phyloP scores from a whole-genome alignment of 2,888 invertebrate genomes.

The Lithophane ornitopus region DNA sequence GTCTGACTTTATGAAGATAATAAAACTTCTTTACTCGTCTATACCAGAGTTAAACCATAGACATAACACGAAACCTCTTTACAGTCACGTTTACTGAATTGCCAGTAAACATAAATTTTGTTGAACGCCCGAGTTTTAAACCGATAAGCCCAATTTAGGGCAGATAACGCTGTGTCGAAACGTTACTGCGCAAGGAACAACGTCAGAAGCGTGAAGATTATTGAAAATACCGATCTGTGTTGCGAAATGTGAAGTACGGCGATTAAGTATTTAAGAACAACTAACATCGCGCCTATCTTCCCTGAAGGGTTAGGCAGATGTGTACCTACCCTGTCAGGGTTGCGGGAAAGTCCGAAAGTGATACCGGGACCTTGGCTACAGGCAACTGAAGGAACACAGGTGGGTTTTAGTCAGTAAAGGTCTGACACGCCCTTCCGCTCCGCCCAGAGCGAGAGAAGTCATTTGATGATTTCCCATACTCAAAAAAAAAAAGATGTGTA shows the following conservation, averaged over 20 bases:
- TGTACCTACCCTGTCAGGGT: no score
- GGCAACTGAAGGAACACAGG: no score
- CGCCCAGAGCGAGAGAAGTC: no score
- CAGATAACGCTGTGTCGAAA: conserved; percentile 48
- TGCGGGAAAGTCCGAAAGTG: no score
- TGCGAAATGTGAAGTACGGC: conserved; percentile 6
- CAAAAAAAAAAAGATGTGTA: no score
- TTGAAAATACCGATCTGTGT: conserved; percentile 10
- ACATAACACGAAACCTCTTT: conserved; percentile 19
- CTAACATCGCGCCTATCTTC: background rate
- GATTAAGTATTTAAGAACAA: conserved; percentile 7
- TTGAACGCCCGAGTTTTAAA: conserved; percentile 8
- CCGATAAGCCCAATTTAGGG: conserved; percentile 44
- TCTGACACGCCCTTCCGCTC: no score
- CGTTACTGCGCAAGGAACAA: conserved; percentile 32
- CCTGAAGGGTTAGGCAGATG: background rate
- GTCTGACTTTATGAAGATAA: background rate
- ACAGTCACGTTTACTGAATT: conserved; percentile 11
- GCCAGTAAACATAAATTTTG: conserved; percentile 23
- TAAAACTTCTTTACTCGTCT: background rate
- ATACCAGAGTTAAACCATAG: conserved; percentile 1
- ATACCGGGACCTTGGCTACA: no score
- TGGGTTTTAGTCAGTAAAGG: no score
- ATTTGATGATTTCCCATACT: no score
- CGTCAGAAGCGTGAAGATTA: conserved; percentile 33